These are phyloP conservation scores for Triplophysa dalaica DNA, from an alignment of 2,113 vertebrate species.

Conservation along the genomic window DNA sequence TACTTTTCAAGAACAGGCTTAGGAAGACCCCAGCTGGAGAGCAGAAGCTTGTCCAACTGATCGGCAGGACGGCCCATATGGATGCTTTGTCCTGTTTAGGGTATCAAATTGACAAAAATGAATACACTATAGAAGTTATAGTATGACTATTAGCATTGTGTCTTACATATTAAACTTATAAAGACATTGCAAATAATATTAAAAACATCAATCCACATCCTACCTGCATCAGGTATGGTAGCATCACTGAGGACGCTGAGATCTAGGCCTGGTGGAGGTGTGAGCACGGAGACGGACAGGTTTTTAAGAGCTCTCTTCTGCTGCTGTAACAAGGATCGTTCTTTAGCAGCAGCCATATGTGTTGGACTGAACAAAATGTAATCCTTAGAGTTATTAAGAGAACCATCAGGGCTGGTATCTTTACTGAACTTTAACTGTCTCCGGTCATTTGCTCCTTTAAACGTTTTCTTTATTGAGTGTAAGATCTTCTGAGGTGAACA, in stretches of 20 bases:
- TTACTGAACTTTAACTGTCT: constrained; percentile 39
- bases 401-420: constrained; percentile 1
- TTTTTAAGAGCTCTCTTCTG: constrained; percentile 51
- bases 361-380: constrained; percentile 78
- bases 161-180: too few relatives aligned
- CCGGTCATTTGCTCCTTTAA: constrained; percentile 37
- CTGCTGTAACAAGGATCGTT: constrained; percentile 60
- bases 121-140: not conserved
- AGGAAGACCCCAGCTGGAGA: constrained; percentile 93
- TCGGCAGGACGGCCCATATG: constrained; percentile 75
- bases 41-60: constrained; percentile 80
- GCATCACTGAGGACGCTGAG: constrained; percentile 63
- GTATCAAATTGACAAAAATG: not conserved
- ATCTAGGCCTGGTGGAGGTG: constrained; percentile 80
- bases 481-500: constrained; percentile 3
- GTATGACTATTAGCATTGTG: too few relatives aligned
- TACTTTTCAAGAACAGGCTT: constrained; percentile 85
- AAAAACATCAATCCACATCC: not conserved
- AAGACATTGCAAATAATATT: not conserved
- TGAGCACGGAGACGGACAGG: constrained; percentile 72
- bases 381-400: constrained; percentile 57
- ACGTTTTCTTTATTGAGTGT: constrained; percentile 37
- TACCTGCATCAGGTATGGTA: constrained; percentile 64
- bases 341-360: constrained; percentile 61
- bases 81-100: constrained; percentile 66